Percentiles rank a stretch among this genome's conserved stretches.
phyloP scores from a whole-genome alignment of 2,888 invertebrate species.

The Diaperis boleti region DNA sequence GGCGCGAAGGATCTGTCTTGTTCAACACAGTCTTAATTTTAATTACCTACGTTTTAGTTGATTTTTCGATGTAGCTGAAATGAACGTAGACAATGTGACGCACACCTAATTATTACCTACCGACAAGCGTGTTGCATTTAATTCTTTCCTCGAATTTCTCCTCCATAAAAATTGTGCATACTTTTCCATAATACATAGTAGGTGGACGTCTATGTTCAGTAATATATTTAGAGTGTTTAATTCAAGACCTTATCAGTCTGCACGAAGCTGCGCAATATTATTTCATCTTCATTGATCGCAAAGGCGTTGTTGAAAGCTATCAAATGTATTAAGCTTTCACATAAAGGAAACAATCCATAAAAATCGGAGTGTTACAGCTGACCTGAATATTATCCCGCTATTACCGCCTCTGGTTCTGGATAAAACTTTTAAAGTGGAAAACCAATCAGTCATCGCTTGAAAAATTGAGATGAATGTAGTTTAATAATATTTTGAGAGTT shows the following conservation, averaged over 20 bases:
- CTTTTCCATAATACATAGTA: too few relatives aligned
- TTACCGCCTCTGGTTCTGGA: not conserved
- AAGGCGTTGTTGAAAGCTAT: not conserved
- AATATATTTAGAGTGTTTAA: too few relatives aligned
- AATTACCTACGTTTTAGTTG: too few relatives aligned
- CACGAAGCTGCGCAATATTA: not conserved
- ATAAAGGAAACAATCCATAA: slow-evolving; percentile 12
- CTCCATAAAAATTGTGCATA: too few relatives aligned
- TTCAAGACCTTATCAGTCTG: not conserved
- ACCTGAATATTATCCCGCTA: slow-evolving; percentile 9
- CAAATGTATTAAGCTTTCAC: not conserved
- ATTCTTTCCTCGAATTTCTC: too few relatives aligned
- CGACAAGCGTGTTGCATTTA: too few relatives aligned
- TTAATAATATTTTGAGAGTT: slow-evolving; percentile 3
- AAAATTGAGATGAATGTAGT: slow-evolving; percentile 9
- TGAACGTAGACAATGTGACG: too few relatives aligned
- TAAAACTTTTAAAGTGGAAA: slow-evolving; percentile 15
- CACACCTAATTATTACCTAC: too few relatives aligned
- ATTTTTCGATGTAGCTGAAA: too few relatives aligned
- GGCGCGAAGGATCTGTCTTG: slow-evolving; percentile 9
- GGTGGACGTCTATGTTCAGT: too few relatives aligned
- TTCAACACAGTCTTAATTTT: too few relatives aligned
- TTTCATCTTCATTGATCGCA: not conserved
- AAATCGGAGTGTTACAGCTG: slow-evolving; percentile 11
- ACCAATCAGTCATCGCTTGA: slow-evolving; percentile 12